Evolutionary conservation across 2,113 vertebrate species (phyloP), one percentile per base, ranked within the genome.

Genomic region (Charadrius vociferus): DNA sequence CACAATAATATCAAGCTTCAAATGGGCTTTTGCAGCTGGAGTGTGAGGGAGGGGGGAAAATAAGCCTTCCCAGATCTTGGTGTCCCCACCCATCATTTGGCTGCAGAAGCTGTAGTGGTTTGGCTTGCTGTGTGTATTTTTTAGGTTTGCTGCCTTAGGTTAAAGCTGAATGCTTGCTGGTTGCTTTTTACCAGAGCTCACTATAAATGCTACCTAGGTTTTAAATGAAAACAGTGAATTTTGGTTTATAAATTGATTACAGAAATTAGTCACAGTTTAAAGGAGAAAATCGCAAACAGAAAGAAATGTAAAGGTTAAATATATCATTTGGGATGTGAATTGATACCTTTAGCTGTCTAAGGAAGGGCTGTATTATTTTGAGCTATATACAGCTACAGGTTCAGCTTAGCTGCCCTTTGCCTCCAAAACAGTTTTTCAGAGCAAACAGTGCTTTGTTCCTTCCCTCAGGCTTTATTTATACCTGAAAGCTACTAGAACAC

Each of bases 71-170:
- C 70, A 75, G 39, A 59, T 87, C 49, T 82, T 82, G 39, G 36
- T 91, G 56, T 95, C 78, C 66, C 70, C 84, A 95, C 90, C 87
- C 84, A 91, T 92, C 70, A 67, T 71, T 81, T 95, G 84, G 56
- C 73, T 72, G 67, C 47, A 96, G 74, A 88, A 91, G 32, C 81
- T 3, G 0, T 52, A 47, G 93, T 82, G 87, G 87, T 96, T 97
- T 96, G 94, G 95, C 83, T 93, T 96, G 68, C 65, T 84, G 18
- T 37, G 27, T 91, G 41, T 91, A 67, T 89, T 93, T 95, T 93
- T 84, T 79, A 68, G 65, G 56, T 93, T 87, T 95, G 43, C 87
- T 94, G 73, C 66, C 18, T 75, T 93, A 95, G 39, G 65, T 93
- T 91, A 91, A 80, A 90, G 70, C 30, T 93, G 61, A 70, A 56